phyloP scores from a whole-genome alignment of 2,797 vertebrate species.

The Spinus olivaceus region DNA sequence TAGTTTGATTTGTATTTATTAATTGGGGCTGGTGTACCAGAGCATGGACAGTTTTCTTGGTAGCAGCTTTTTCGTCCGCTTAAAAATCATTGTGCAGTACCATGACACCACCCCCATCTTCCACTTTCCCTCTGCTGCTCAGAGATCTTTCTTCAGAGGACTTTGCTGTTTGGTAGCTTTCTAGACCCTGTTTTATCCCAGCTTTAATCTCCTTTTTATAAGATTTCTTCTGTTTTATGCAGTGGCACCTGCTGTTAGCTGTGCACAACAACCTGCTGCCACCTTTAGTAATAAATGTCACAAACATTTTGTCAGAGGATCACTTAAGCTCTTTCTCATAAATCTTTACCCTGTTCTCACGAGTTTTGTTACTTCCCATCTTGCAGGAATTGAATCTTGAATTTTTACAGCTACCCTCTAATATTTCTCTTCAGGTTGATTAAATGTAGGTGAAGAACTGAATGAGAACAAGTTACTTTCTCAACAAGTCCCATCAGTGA shows the following conservation, averaged over 20 bases:
- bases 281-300: not conserved
- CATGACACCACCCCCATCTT: rapidly evolving
- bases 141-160: not conserved
- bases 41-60: not conserved
- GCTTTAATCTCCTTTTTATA: not conserved
- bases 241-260: not conserved
- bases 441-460: not conserved
- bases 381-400: not conserved
- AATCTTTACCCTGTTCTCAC: not conserved
- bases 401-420: not conserved
- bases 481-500: not conserved
- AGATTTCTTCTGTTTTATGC: not conserved
- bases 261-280: not conserved
- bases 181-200: not conserved
- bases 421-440: not conserved
- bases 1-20: not conserved
- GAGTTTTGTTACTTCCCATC: not conserved
- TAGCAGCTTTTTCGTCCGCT: not conserved
- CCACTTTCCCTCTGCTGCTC: not conserved
- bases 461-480: not conserved
- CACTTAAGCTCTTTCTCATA: not conserved
- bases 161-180: not conserved
- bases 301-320: not conserved
- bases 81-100: not conserved
- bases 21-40: not conserved